A percentile compares a stretch with the other conserved stretches of the same genome.
phyloP scores from a whole-genome alignment of 2,113 vertebrate species.

The Petromus typicus region DNA sequence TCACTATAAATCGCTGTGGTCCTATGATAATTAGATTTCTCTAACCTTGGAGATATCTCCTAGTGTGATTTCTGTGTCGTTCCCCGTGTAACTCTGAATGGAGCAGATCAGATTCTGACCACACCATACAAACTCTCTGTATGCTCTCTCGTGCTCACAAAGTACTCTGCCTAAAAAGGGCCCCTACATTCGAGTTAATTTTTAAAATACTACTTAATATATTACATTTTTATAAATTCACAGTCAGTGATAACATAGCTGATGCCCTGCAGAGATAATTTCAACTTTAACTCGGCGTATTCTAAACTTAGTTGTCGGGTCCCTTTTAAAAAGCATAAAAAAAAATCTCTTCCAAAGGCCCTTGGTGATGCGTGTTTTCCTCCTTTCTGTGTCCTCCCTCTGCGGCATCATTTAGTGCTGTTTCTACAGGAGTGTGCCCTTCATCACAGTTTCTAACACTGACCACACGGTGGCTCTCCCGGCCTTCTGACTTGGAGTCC shows the following conservation, averaged over 20 bases:
- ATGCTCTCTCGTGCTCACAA: too few species aligned
- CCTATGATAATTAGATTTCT: not conserved
- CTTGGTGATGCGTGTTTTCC: not conserved
- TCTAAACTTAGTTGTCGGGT: not conserved
- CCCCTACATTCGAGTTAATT: not conserved
- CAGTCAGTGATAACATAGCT: not conserved
- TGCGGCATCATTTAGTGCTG: not conserved
- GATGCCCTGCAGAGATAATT: not conserved
- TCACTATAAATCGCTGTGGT: not conserved
- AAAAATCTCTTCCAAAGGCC: not conserved
- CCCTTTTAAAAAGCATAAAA: not conserved
- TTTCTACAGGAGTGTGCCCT: not conserved
- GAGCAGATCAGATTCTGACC: not conserved
- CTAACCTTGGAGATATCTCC: not conserved
- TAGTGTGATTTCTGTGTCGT: not conserved
- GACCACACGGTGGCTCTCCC: constrained; percentile 60
- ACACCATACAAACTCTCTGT: not conserved
- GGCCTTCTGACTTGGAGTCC: not conserved
- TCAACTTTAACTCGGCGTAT: constrained; percentile 18
- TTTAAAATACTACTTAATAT: not conserved
- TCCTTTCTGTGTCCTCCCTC: not conserved
- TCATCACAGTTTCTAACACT: not conserved
- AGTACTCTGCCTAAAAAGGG: not conserved
- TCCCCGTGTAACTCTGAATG: not conserved
- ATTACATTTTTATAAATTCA: not conserved